Conservation (phyloP, 1,140 invertebrate genomes). For the Heliconius hewitsoni region DNA sequence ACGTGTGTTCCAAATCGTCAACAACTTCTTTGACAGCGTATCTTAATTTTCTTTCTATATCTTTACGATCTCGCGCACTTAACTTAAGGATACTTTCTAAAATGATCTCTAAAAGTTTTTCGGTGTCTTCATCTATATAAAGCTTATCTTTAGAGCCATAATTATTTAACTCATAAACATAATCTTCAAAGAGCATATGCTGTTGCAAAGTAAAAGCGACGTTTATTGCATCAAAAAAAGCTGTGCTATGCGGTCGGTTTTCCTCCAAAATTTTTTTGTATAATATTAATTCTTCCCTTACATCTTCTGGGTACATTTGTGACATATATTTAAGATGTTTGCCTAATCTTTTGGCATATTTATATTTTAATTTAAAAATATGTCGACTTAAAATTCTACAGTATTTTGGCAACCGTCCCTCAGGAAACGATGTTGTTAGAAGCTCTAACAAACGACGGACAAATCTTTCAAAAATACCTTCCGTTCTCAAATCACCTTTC, state of each 20-base stretch:
- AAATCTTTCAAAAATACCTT: constrained; percentile 59
- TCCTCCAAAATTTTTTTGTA: constrained; percentile 50
- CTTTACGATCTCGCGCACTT: constrained; percentile 38
- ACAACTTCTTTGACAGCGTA: constrained; percentile 54
- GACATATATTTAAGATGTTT: constrained; percentile 50
- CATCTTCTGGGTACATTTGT: constrained; percentile 48
- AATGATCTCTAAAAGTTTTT: constrained; percentile 52
- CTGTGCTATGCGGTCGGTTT: constrained; percentile 34
- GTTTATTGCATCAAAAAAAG: constrained; percentile 58
- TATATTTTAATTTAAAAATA: constrained; percentile 41
- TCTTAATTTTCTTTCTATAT: constrained; percentile 49
- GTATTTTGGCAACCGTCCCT: constrained; percentile 49
- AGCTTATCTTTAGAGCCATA: constrained; percentile 50
- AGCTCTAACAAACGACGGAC: constrained; percentile 48
- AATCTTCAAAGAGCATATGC: constrained; percentile 52
- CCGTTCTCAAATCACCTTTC: constrained; percentile 29
- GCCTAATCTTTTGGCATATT: constrained; percentile 45
- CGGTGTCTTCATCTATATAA: constrained; percentile 52
- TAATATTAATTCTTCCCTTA: constrained; percentile 43
- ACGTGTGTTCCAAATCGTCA: not conserved
- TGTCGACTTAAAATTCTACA: constrained; percentile 45
- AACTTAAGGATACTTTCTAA: constrained; percentile 47
- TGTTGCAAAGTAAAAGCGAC: constrained; percentile 51
- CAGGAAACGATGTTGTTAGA: constrained; percentile 48
- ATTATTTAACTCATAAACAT: constrained; percentile 53